These are phyloP conservation scores for Euphydryas editha DNA, from an alignment of 2,888 invertebrate species.

Conservation along the genomic window DNA sequence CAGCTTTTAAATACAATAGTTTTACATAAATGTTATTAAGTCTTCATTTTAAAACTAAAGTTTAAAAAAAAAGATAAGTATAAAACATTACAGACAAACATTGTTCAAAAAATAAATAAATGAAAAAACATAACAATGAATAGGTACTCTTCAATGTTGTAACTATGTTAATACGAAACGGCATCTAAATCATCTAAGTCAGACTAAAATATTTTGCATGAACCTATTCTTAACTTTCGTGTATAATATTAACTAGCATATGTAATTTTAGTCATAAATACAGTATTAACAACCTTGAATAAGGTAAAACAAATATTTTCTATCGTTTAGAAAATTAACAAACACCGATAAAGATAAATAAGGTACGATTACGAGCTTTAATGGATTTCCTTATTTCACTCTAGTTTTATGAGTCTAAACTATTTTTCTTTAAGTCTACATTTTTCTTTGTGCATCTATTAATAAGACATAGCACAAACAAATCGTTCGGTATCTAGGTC, in stretches of 20 bases:
- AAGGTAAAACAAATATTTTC: background rate
- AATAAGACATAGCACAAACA: conserved; percentile 42
- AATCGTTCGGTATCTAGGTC: conserved; percentile 39
- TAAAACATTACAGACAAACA: no score
- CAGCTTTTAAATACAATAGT: background rate
- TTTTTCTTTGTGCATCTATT: conserved; percentile 44
- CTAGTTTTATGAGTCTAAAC: background rate
- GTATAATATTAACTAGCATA: background rate
- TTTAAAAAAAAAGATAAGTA: no score
- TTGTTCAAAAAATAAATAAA: no score
- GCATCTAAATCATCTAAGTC: background rate
- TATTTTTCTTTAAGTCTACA: conserved; percentile 36
- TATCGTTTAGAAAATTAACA: background rate
- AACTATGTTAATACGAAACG: background rate
- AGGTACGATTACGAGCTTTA: background rate
- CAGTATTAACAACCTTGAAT: background rate
- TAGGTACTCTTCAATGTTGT: no score
- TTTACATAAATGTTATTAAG: no score
- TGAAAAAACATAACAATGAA: no score
- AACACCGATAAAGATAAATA: background rate
- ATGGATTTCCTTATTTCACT: background rate
- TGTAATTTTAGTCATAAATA: background rate
- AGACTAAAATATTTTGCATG: background rate
- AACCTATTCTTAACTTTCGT: background rate
- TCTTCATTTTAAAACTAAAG: no score